Conservation (phyloP, 37 sponge, comb jelly and placozoan genomes). For the Halisarca cf. caerulea region DNA sequence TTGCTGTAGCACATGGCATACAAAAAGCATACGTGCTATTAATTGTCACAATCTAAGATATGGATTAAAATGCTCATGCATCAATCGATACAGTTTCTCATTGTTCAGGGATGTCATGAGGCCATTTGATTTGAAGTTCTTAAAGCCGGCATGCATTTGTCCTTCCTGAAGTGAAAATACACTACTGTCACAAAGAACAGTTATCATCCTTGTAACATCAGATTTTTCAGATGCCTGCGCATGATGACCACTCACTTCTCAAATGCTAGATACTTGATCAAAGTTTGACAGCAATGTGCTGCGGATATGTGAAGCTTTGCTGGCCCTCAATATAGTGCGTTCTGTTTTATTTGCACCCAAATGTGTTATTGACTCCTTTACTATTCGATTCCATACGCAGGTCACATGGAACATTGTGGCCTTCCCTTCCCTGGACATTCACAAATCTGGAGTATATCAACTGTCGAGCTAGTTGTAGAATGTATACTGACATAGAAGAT, state of each 20-base stretch:
- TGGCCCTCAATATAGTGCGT: background rate
- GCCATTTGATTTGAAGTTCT: background rate
- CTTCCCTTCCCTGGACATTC: conserved; percentile 41
- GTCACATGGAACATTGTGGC: conserved; percentile 55
- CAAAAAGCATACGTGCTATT: too few relatives aligned
- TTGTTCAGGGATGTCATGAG: background rate
- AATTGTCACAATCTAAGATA: background rate
- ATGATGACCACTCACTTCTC: background rate
- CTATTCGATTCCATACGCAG: conserved; percentile 39
- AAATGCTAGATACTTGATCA: background rate
- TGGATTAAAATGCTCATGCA: conserved; percentile 4
- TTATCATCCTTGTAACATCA: background rate
- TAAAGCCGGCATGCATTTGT: background rate
- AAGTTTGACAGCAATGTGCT: background rate
- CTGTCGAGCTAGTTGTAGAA: conserved; percentile 32
- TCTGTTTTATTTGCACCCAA: background rate
- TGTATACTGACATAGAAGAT: conserved; percentile 23
- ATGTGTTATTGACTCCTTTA: background rate
- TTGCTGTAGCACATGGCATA: too few relatives aligned
- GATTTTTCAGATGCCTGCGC: background rate
- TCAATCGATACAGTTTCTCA: background rate
- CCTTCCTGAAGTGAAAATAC: background rate
- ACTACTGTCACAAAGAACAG: background rate
- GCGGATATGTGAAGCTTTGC: background rate
- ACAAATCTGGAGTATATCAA: conserved; percentile 41